Base-by-base conservation (phyloP, 2,888 invertebrate genomes). In the Coleophora flavipennella region DNA sequence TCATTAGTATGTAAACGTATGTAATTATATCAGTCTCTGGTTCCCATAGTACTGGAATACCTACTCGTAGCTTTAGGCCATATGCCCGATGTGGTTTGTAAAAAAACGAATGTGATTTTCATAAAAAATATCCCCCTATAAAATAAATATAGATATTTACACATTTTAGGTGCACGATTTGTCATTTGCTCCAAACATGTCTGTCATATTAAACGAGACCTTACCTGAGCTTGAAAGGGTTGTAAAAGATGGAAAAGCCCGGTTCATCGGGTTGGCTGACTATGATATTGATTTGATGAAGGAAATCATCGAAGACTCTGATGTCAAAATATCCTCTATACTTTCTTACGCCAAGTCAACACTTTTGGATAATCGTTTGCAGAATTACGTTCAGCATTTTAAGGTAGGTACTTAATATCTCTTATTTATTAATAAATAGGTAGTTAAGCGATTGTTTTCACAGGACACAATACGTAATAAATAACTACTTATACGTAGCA, bases 141-240 rank as follows among this genome's bases (percentile, higher is more conserved):
- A n/a, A n/a, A n/a, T n/a, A n/a, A n/a, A n/a, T n/a, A n/a, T n/a
- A n/a, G n/a, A n/a, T n/a, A n/a, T n/a, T n/a, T n/a, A n/a, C n/a
- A n/a, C n/a, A 45, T 64, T 58, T 20, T 62, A 97, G 95, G 88
- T 97, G n/a, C 97, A 97, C 60, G 97, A 98, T 60, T 81, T 94
- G 39, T 96, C 97, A 57, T 97, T 96, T 66, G 93, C 94, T 0
- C 89, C 91, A 6, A 90, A 88, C 45, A 68, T 90, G 13, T 90
- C 94, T 32, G 75, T 92, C 8, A 85, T 98, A 3, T 53, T 96
- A 1, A 91, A 92, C 38, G 96, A 97, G 75, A 96, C 96, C 0
- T 68, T 98, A 31, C 97, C 97, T 2, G 89, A 91, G 1, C 69
- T 97, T 9, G 90, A 92, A 51, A 89, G 88, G 54, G 87, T 93